Evolutionary conservation across 2,888 invertebrate genomes (phyloP), one percentile per base, ranked within the genome.

Genomic region (Phragmatobia fuliginosa): DNA sequence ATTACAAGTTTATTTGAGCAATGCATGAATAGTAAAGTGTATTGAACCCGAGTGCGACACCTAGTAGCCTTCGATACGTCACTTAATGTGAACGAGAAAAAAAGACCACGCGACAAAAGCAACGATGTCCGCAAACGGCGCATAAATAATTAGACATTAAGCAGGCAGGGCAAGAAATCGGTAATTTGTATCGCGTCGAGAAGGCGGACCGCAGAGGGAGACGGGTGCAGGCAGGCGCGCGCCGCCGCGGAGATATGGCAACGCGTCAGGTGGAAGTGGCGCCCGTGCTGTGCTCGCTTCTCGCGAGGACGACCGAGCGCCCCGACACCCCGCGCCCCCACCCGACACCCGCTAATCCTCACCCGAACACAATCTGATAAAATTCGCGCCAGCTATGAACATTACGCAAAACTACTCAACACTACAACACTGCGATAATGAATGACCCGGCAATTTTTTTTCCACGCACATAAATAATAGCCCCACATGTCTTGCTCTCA

Each of bases 241-340:
- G 89, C 92, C 91, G 89, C 88, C 91, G 88, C 92, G 88, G 92
- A 93, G 92, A 92, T 93, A 92, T 92, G 92, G 92, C 94, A 92
- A 92, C 94, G 94, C 94, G 94, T 94, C 95, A 95, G 94, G 95
- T 95, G 94, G 93, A 93, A 93, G 92, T 91, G 92, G 92, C 93
- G 92, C 91, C 90, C 87, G 83, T 84, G 89, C 90, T 87, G 90
- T 87, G 90, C 89, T 90, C 89, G 85, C 82, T 79, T 81, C 85
- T 85, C 89, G 88, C 90, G 82, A 91, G 91, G 92, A 92, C 92
- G 89, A 89, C 87, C 89, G 90, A 85, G 87, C 87, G 85, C 88
- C 56, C 87, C 85, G 85, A 83, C 85, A 83, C 86, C 83, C 88
- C 88, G 83, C 89, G 80, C 85, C 83, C 85, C 82, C 87, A 78